Evolutionary conservation across 2,797 vertebrate genomes (phyloP), one percentile per base, ranked within the genome.

Genomic region (Cheirogaleus major): DNA sequence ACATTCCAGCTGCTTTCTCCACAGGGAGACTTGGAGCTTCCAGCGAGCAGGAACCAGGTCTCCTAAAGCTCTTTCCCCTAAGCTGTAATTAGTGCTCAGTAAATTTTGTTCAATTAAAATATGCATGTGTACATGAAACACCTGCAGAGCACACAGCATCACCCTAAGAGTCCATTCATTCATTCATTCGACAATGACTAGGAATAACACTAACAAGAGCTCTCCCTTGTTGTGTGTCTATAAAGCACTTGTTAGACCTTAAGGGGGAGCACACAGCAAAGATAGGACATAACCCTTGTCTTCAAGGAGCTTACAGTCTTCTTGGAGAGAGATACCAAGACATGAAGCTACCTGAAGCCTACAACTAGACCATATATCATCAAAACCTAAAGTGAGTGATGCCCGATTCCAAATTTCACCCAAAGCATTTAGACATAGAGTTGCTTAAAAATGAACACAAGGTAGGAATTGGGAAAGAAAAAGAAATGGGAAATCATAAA

Each of bases 41-140:
- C 52, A 70, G 45, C n/a, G 23, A 52, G 13, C 73, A 82, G 55
- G n/a, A 91, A 30, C 5, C 45, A 65, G 14, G 1, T 41, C 38
- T 82, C 84, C 75, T 25, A 38, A 67, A 65, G 35, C 57, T 55
- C 70, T 52, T 95, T 45, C 30, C 23, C 18, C 57, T 43, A 3
- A 72, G 41, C 59, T 22, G 3, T 87, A 48, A 81, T 83, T 57
- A 95, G 38, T 23, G 0, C 38, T 75, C 15, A 38, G 45, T 50
- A 76, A 78, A 78, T 93, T 95, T 78, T 18, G 18, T 91, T 76
- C 67, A 55, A 73, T 95, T 57, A 94, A 91, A 89, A 82, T 43
- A 52, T 9, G 12, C 18, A 4, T 7, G 12, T 27, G 57, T 52
- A 50, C 67, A 91, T 0, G 9, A 95, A 83, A 73, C 14, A 18